Evolutionary conservation across 2,888 invertebrate genomes (phyloP), one percentile per base, ranked within the genome.

Genomic region (Drosophila paramelanica): DNA sequence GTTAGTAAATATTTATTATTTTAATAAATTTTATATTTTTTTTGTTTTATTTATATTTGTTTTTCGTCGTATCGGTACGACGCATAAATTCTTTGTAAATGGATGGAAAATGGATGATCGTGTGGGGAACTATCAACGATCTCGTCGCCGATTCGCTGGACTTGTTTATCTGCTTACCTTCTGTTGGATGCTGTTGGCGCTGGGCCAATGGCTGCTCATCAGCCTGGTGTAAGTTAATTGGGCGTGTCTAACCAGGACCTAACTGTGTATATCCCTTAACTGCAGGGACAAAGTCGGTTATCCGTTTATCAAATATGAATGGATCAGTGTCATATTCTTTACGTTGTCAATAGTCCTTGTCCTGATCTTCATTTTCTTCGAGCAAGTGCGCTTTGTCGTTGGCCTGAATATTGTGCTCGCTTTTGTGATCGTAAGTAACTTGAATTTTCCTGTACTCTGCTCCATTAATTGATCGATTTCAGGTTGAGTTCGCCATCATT

Each of bases 401-500:
- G 49, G 67, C 0, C 6, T 89, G 4, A 90, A 88, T 67, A 85
- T 83, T 81, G 0, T 88, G 0, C 1, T 90, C 1, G 11, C 79
- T 1, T 5, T 85, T 5, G 6, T 81, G 0, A 88, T 84, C 53
- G 90, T 90, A 61, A 79, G 91, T 81, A 13, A 1, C 5, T 11
- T 3, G 7, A 3, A 14, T 25, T 10, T 8, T 36, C 4, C 1
- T 2, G 0, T 0, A 1, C 23, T 25, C 1, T 23, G 23, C n/a
- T 0, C 1, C 11, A 13, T 36, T 4, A 20, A 27, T 1, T 14
- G 11, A 10, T 31, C 5, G 43, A 6, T 42, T n/a, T 10, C 14
- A 90, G 90, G 78, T 90, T 23, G 81, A 90, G 47, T 77, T 73
- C 5, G 62, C 79, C 0, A 80, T 75, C 0, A n/a, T 89, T 42